A percentile compares a stretch with the other conserved stretches of the same genome.
Conservation (phyloP, 2,888 invertebrate species). For the Eilema griseolum region DNA sequence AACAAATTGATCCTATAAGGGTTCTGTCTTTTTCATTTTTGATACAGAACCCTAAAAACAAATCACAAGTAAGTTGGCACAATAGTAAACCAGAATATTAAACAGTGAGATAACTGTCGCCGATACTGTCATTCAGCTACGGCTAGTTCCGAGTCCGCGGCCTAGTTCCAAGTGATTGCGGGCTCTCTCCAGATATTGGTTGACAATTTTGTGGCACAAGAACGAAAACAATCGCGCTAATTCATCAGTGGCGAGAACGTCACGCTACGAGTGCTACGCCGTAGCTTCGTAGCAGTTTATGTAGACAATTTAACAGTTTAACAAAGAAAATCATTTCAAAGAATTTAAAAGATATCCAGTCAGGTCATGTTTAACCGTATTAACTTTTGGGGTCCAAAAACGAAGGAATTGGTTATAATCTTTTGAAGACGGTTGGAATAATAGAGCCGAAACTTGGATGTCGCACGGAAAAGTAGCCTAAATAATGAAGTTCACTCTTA, state of each 20-base stretch:
- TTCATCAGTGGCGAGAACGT: not conserved
- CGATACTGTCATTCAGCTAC: slow-evolving; percentile 24
- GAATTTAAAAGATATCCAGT: not conserved
- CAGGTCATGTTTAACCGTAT: no score
- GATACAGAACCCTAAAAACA: no score
- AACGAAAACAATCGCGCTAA: not conserved
- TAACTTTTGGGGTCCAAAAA: no score
- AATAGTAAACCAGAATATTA: slow-evolving; percentile 4
- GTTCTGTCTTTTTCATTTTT: no score
- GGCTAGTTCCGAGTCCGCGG: slow-evolving; percentile 26
- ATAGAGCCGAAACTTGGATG: no score
- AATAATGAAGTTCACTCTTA: no score
- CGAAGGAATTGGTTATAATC: no score
- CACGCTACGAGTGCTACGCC: not conserved
- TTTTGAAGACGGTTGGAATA: no score
- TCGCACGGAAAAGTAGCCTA: no score
- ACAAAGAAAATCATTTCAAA: not conserved
- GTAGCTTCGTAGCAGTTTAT: not conserved
- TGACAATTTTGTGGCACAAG: slow-evolving; percentile 4
- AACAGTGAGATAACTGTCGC: slow-evolving; percentile 5
- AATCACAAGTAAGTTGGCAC: no score
- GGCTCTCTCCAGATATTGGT: slow-evolving; percentile 34
- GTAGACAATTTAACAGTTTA: not conserved
- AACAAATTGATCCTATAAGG: no score
- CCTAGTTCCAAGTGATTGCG: slow-evolving; percentile 42